Base-by-base conservation (phyloP, 2,113 vertebrate genomes). In the Ceyx cyanopectus region DNA sequence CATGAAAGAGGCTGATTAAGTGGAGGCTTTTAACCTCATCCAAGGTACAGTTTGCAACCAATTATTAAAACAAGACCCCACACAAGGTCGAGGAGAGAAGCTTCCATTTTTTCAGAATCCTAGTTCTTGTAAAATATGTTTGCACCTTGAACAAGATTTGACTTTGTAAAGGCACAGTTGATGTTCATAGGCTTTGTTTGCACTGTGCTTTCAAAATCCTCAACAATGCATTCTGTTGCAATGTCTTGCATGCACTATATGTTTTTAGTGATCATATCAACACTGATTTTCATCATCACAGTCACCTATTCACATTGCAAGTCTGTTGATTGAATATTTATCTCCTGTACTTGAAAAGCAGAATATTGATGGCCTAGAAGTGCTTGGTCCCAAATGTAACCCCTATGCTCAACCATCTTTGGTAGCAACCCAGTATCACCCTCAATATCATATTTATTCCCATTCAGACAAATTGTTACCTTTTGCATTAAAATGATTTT, bases 181-280 rank as follows among this genome's bases (percentile, higher is more conserved):
- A 19, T 72, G 26, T 41, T 81, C 4, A 0, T 21, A 65, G 54
- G 2, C 22, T 77, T 81, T 78, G 41, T 70, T 89, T 74, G 76
- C 30, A 2, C 62, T 51, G 20, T 45, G n/a, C 27, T 85, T 68
- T 90, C 29, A 51, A 60, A 77, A n/a, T n/a, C 12, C 67, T 45
- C 30, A 65, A 32, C 75, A 85, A 10, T 5, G 16, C 41, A 54
- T 61, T 75, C 30, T 43, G n/a, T 68, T 15, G 20, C 29, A 41
- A 5, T 58, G 26, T 61, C 34, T 46, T 69, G 61, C 0, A 0
- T 0, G 1, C 15, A 1, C 53, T 69, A 1, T 76, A 2, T 65
- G 41, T 68, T 91, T 80, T 85, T 69, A 43, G 30, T n/a, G 75
- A 29, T 69, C 1, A 0, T 67, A 45, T 53, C 46, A 37, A 51